These are phyloP conservation scores for Ornithorhynchus anatinus DNA, from an alignment of 2,113 vertebrate genomes.

Conservation along the genomic window DNA sequence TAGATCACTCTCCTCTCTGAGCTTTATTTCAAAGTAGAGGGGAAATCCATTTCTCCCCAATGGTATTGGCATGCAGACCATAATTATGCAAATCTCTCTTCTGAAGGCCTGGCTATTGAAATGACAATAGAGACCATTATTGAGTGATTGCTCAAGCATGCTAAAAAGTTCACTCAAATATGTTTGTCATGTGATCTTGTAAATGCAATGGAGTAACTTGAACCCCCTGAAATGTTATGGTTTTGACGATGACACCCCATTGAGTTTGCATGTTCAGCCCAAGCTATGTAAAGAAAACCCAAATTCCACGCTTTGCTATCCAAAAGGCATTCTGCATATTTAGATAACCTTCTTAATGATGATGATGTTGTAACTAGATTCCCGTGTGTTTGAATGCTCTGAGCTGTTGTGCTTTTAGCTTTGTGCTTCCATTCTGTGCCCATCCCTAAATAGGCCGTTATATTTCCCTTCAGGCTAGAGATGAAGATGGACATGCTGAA, in stretches of 20 bases:
- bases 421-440: slow-evolving; percentile 91
- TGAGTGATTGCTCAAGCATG: slow-evolving; percentile 73
- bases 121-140: slow-evolving; percentile 65
- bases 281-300: slow-evolving; percentile 66
- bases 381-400: slow-evolving; percentile 80
- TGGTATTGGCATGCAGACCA: slow-evolving; percentile 66
- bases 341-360: slow-evolving; percentile 75
- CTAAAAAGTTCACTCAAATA: slow-evolving; percentile 71
- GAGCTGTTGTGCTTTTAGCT: slow-evolving; percentile 86
- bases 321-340: slow-evolving; percentile 77
- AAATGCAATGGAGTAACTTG: slow-evolving; percentile 57
- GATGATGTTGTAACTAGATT: slow-evolving; percentile 80
- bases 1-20: slow-evolving; percentile 67
- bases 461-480: slow-evolving; percentile 99
- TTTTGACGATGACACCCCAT: slow-evolving; percentile 60
- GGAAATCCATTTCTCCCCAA: slow-evolving; percentile 68
- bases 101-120: slow-evolving; percentile 72
- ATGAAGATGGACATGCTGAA: slow-evolving; percentile 98
- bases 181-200: slow-evolving; percentile 68
- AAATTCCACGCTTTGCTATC: slow-evolving; percentile 70
- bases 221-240: slow-evolving; percentile 58
- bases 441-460: slow-evolving; percentile 99
- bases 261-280: slow-evolving; percentile 73
- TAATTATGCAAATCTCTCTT: slow-evolving; percentile 63
- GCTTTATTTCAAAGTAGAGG: slow-evolving; percentile 69